Conservation (phyloP, 2,888 invertebrate species). For the Cheilosia scutellata region DNA sequence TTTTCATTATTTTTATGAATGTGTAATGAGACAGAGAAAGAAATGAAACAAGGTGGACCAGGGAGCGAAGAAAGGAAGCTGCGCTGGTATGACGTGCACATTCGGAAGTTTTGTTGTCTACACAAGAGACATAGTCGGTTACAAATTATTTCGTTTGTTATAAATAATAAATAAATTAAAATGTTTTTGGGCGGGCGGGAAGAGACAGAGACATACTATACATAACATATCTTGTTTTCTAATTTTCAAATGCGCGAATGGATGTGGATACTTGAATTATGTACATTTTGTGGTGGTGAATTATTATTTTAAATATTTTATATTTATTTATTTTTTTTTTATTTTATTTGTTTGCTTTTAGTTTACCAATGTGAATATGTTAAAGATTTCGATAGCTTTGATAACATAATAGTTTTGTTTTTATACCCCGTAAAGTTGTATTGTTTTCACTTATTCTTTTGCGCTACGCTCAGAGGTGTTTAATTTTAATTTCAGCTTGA, state of each 20-base stretch:
- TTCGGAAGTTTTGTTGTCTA: constrained; percentile 29
- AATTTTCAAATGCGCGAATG: constrained; percentile 50
- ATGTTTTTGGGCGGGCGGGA: constrained; percentile 51
- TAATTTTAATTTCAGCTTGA: constrained; percentile 81
- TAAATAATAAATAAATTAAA: constrained; percentile 73
- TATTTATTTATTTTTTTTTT: constrained; percentile 25
- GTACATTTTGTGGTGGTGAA: constrained; percentile 59
- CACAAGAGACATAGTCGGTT: constrained; percentile 19
- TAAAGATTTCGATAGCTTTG: constrained; percentile 67
- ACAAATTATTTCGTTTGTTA: constrained; percentile 45
- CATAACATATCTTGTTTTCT: constrained; percentile 29
- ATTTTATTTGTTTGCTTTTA: background rate
- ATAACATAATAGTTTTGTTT: constrained; percentile 70
- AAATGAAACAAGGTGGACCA: constrained; percentile 9
- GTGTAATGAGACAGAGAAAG: background rate
- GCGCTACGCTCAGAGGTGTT: constrained; percentile 42
- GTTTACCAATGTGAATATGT: constrained; percentile 65
- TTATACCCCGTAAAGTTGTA: constrained; percentile 60
- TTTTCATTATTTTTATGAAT: constrained; percentile 21
- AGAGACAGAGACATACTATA: background rate
- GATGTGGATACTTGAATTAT: constrained; percentile 66
- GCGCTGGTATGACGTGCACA: background rate
- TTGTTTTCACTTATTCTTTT: constrained; percentile 33
- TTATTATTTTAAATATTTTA: constrained; percentile 29
- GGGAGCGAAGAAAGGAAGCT: background rate